Evolutionary conservation across 2,888 invertebrate species (phyloP), one percentile per base, ranked within the genome.

Genomic region (Punctoribates punctum): DNA sequence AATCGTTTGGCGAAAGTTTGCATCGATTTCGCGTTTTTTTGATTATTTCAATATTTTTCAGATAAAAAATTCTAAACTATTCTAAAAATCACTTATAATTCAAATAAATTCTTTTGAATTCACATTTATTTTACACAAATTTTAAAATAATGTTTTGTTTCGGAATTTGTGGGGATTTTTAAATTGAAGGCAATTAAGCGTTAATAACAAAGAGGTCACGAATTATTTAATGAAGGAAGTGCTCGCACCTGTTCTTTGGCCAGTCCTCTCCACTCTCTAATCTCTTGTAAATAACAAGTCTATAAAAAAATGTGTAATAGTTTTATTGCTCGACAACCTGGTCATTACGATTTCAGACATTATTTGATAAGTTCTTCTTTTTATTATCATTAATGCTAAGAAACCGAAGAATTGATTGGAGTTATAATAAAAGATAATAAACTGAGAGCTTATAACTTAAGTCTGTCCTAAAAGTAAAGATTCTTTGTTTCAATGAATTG

Each of bases 141-240:
- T 67, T 67, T 3, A 1, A 67, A 38, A n/a, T 9, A 8, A 60
- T 8, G 23, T 60, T 2, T 25, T 60, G 25, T n/a, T 38, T 60
- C 25, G 3, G 13, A 27, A 27, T 29, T 60, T 25, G 29, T 27
- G 27, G 8, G 65, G 15, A 29, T 67, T 67, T 48, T 20, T 11
- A 67, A 38, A 38, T 6, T 20, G 11, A 67, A 67, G n/a, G 38
- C 38, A 38, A 20, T 20, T 67, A 67, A 62, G 23, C 11, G 23
- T 17, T 20, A 11, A 38, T 72, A 72, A 72, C 72, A 72, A 72
- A 46, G n/a, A 72, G 27, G 48, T 72, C 72, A 72, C 72, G 72
- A 72, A 23, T 72, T 72, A 48, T 46, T 27, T 27, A 48, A 72
- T 46, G 46, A 46, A 72, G 46, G 46, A 72, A 72, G 72, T 27